A percentile compares a stretch with the other conserved stretches of the same genome.
phyloP scores from a whole-genome alignment of 2,888 invertebrate genomes.

The Teleogryllus oceanicus region DNA sequence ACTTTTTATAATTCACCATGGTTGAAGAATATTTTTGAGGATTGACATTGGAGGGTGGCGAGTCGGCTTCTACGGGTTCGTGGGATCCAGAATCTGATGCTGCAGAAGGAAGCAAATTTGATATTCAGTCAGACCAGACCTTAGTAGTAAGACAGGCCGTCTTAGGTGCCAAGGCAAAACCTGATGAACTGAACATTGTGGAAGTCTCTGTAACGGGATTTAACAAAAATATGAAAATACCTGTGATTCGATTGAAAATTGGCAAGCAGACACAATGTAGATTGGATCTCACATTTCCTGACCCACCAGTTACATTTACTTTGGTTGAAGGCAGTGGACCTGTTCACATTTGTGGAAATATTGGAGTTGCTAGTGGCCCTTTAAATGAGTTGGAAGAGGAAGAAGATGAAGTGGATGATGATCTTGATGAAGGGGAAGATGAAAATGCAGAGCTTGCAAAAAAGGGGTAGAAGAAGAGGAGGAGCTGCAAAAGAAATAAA shows the following conservation, averaged over 20 bases:
- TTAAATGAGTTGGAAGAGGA: constrained; percentile 59
- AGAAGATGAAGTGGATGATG: constrained; percentile 75
- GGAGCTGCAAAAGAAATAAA: constrained; percentile 37
- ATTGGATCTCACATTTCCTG: constrained; percentile 79
- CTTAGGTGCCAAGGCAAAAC: constrained; percentile 74
- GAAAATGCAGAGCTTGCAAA: constrained; percentile 44
- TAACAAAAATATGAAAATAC: constrained; percentile 75
- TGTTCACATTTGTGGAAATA: constrained; percentile 80
- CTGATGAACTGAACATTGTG: constrained; percentile 74
- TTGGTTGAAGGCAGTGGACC: constrained; percentile 71
- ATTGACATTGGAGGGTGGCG: neutral
- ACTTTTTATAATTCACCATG: neutral
- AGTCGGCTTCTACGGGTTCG: neutral
- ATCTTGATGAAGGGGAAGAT: constrained; percentile 70
- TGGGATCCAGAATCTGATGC: constrained; percentile 21
- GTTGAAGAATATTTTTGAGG: constrained; percentile 23
- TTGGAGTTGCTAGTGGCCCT: constrained; percentile 65
- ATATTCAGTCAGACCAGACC: neutral
- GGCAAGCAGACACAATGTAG: constrained; percentile 68
- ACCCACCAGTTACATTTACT: constrained; percentile 80
- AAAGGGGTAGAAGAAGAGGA: constrained; percentile 40
- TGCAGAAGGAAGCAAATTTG: constrained; percentile 7
- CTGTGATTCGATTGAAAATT: constrained; percentile 75
- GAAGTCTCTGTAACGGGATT: constrained; percentile 73
- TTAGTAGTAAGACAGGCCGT: constrained; percentile 53